Evolutionary conservation across 1,140 invertebrate genomes (phyloP).

Genomic region (Leptoteleia sp.): DNA sequence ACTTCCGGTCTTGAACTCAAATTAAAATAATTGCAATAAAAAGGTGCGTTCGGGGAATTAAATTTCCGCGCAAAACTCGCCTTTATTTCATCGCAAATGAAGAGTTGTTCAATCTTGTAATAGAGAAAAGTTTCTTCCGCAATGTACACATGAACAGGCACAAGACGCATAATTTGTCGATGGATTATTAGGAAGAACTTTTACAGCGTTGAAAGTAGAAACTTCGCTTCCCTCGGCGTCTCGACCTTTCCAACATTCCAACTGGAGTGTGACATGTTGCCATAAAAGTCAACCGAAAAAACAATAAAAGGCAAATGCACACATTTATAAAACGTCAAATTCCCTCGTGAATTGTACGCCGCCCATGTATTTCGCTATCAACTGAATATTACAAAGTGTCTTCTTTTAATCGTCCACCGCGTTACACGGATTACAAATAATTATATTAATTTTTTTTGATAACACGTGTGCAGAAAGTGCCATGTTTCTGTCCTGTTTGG

Average conservation of each 20-base stretch:
- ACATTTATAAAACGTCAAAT: conserved; percentile 20
- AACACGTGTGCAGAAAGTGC: no score
- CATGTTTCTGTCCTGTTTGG: no score
- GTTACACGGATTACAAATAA: no score
- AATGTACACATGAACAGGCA: conserved; percentile 51
- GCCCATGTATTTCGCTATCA: no score
- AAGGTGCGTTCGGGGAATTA: conserved; percentile 23
- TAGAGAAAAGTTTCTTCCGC: conserved; percentile 50
- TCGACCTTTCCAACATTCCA: conserved; percentile 66
- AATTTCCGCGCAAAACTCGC: conserved; percentile 51
- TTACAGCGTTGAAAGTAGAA: conserved; percentile 68
- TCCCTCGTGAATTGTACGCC: conserved; percentile 11
- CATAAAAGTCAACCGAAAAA: conserved; percentile 48
- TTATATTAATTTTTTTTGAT: no score
- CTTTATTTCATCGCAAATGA: conserved; percentile 50
- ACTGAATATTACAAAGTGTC: no score
- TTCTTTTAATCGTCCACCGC: no score
- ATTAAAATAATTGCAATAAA: conserved; percentile 10
- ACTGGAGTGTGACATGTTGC: conserved; percentile 64
- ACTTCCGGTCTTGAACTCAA: conserved; percentile 1
- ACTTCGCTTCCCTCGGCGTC: conserved; percentile 56
- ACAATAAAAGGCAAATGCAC: conserved; percentile 17
- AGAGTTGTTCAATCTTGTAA: conserved; percentile 56
- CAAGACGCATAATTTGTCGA: conserved; percentile 62
- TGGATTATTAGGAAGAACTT: conserved; percentile 66